These are phyloP conservation scores for Mormyrops boulengeri DNA, from an alignment of 2,797 vertebrate species.

Conservation along the genomic window DNA sequence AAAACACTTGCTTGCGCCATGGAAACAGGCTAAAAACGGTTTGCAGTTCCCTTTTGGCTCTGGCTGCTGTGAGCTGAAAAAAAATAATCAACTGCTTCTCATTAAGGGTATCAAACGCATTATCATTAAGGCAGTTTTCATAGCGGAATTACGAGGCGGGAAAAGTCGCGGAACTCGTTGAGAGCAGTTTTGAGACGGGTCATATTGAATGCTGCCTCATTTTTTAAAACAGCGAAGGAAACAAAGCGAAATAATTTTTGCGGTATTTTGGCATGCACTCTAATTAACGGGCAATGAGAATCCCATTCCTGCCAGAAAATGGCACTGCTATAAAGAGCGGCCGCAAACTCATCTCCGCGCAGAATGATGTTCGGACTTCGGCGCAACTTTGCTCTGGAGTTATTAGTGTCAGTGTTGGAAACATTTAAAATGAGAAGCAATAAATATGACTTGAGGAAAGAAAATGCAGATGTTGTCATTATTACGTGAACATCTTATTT, in stretches of 20 bases:
- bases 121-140: background rate
- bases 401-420: background rate
- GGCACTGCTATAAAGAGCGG: background rate
- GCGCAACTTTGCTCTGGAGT: background rate
- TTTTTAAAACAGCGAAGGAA: background rate
- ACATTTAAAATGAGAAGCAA: background rate
- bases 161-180: background rate
- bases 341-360: background rate
- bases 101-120: slow-evolving; percentile 46
- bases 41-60: slow-evolving; percentile 58
- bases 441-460: background rate
- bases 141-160: slow-evolving; percentile 9
- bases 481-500: background rate
- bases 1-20: slow-evolving; percentile 46
- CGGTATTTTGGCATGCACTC: background rate
- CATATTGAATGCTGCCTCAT: background rate
- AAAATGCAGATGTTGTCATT: background rate
- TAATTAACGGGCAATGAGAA: background rate
- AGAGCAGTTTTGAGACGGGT: background rate
- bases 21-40: slow-evolving; percentile 47
- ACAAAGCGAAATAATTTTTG: slow-evolving; percentile 3
- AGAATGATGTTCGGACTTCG: background rate
- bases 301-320: background rate
- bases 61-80: slow-evolving; percentile 36
- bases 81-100: slow-evolving; percentile 51